Evolutionary conservation across 2,797 vertebrate genomes (phyloP), one percentile per base, ranked within the genome.

Genomic region (Sebastes melanostomus): DNA sequence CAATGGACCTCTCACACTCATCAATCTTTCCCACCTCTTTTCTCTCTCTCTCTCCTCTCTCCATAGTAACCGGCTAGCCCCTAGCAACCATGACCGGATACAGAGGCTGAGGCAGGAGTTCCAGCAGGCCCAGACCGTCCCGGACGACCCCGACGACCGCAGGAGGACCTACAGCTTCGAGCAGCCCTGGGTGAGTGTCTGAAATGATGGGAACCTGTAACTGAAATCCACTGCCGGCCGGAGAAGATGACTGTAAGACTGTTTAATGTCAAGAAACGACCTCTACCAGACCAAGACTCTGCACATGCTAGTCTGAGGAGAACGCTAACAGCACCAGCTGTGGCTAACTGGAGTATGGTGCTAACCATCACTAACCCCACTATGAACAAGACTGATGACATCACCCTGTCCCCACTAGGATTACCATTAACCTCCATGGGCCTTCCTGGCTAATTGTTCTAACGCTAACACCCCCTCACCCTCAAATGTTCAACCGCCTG

Each of bases 21-120:
- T 88, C 88, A 34, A 16, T 80, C 89, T 70, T 11, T 38, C 56
- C 32, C 14, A 16, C 13, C 50, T 14, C 20, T 11, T 32, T 13
- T 50, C 38, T 67, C 4, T 66, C 36, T 50, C 38, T 67, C 4
- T 66, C 36, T 68, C 22, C 90, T 82, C 59, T 83, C 69, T 65
- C 93, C 89, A 24, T 27, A 97, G 96, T 91, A 97, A 93, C 96
- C 96, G 97, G 91, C 95, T 97, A 61, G 94, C 97, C 36, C 97
- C 97, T 5, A 99, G 97, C 95, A 98, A 99, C 88, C 98, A 98
- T 8, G 98, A 99, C 92, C 97, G 98, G 96, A 99, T 99, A 97
- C 98, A 98, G 92, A 95, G 96, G 86, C 96, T 99, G 86, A 90
- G 98, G 68, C 97, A 98, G 34, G 98, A 99, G 93, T 99, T 99